phyloP scores from a whole-genome alignment of 1,140 invertebrate species.

The Trichonephila clavata region DNA sequence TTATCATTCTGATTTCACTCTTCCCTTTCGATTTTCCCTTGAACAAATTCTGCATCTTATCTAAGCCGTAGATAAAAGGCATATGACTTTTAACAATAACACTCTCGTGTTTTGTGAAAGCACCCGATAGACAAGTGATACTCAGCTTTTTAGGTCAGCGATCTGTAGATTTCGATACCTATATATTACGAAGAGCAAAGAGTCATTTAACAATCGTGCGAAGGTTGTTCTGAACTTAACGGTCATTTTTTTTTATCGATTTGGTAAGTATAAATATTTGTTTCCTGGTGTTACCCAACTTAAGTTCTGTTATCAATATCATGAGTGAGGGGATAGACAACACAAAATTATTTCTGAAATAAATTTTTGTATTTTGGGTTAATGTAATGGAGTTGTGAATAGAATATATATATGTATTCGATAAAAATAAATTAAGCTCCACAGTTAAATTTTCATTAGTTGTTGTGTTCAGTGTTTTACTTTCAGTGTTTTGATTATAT shows the following conservation, averaged over 20 bases:
- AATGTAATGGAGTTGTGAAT: too few species aligned
- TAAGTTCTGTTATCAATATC: not conserved
- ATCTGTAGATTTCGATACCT: not conserved
- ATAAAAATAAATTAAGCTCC: too few species aligned
- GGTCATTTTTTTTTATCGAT: not conserved
- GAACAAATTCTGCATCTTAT: not conserved
- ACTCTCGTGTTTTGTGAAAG: not conserved
- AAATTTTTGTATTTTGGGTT: too few species aligned
- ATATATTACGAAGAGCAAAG: not conserved
- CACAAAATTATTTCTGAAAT: too few species aligned
- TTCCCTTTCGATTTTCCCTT: not conserved
- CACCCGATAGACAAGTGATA: not conserved
- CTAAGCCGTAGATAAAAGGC: not conserved
- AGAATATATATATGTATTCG: too few species aligned
- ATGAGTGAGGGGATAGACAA: not conserved
- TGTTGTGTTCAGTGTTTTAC: too few species aligned
- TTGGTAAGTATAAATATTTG: conserved; percentile 4
- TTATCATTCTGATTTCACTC: not conserved
- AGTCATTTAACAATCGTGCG: not conserved
- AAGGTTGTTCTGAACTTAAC: not conserved
- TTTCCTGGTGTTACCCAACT: not conserved
- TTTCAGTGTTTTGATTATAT: too few species aligned
- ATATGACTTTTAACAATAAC: conserved; percentile 19
- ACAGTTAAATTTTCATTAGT: too few species aligned
- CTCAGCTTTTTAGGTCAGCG: not conserved